Evolutionary conservation across 64 coral and sea anemone genomes (phyloP), one percentile per base, ranked within the genome.

Genomic region (Dendrophyllia cribrosa): DNA sequence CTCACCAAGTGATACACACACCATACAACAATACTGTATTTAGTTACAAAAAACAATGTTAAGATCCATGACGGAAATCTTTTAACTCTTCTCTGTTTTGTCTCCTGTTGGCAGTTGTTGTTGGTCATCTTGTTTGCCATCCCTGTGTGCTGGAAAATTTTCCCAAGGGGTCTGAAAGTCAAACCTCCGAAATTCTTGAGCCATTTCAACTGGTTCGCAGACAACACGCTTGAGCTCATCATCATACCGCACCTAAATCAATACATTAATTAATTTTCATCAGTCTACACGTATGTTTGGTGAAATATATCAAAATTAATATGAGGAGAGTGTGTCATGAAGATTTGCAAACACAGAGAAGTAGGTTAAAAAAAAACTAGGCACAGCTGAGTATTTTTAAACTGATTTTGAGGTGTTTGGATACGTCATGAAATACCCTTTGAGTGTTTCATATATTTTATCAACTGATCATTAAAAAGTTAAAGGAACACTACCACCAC

Each of bases 211-310:
- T 51, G 97, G 97, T 75, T 99, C 97, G 59, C 91, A 96, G 20
- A 99, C 97, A 56, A 99, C 90, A n/a, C 97, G 97, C 48, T 99
- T 99, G 7, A 99, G 72, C 34, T 99, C 97, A 76, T 99, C 97
- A 79, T 99, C 97, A 51, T 95, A 99, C 16, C 97, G 77, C 11
- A 99, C 94, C 97, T 99, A 23, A 66, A 84, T 46, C 9, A 67
- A 48, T 9, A 52, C 1, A 67, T 7, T 61, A 8, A 47, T 55
- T 55, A 9, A 56, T 12, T 53, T 76, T 21, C 34, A 34, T 34
- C 34, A 34, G 34, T 34, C 34, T 34, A n/a, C n/a, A n/a, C n/a
- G n/a, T n/a, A 17, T 47, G 13, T 7, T n/a, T 82, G 10, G 3
- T n/a, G 19, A 16, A 23, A 6, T 21, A 43, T 75, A 25, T 46